Base-by-base conservation (phyloP, 2,797 vertebrate species). In the Galaxias olidus region DNA sequence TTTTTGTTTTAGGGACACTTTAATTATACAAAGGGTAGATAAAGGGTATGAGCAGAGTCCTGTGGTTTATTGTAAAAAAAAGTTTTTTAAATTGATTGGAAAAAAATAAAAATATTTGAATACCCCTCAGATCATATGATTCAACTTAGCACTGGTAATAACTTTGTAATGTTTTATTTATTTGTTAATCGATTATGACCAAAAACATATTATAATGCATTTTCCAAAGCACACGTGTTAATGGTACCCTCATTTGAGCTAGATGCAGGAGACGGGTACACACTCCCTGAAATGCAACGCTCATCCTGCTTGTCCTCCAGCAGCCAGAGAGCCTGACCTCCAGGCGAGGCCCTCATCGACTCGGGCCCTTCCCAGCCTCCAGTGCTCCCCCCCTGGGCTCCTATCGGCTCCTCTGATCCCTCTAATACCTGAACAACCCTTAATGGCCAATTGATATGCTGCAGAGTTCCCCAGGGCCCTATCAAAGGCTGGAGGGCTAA, bases 381-480 rank as follows among this genome's bases (percentile, higher is more conserved):
- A 75, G 60, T 15, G 20, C 48, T 72, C 69, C 61, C 76, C 79
- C 77, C 79, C 46, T 41, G 68, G 70, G 75, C 78, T 81, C 71
- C 79, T 86, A 88, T 86, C 81, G 76, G 79, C 84, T 81, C 74
- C 73, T 83, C 78, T 89, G 84, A 91, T 90, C 88, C 82, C 80
- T 82, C 46, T 89, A 86, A 90, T 88, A 87, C 90, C 85, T 77
- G 68, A 77, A 76, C 80, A 87, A 87, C 79, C 84, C 75, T 80
- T 86, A 87, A 89, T 86, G 73, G 72, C 85, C 87, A 88, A 90
- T 91, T 92, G 87, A 92, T 86, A 88, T 87, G 81, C 86, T 83
- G 72, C 64, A 71, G 80, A 83, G 74, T 83, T 87, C 80, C 82
- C 77, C 66, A 51, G 77, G 85, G 84, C 79, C 76, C 75, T 71